These are phyloP conservation scores for Sarcoramphus papa DNA, from an alignment of 2,797 vertebrate species.

Conservation along the genomic window DNA sequence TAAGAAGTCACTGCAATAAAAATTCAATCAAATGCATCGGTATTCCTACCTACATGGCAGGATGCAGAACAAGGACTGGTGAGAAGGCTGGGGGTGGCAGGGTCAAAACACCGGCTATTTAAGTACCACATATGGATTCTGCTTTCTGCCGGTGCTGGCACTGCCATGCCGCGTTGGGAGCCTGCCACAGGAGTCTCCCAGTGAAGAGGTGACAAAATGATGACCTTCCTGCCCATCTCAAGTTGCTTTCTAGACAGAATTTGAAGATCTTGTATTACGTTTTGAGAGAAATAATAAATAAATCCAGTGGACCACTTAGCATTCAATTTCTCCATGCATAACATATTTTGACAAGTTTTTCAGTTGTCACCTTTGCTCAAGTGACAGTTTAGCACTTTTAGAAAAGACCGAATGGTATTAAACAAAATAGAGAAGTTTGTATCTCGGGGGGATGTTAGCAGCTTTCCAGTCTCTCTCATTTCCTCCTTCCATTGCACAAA, in stretches of 20 bases:
- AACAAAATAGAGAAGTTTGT: neutral
- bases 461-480: neutral
- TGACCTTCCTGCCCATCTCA: neutral
- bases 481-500: neutral
- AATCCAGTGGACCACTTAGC: neutral
- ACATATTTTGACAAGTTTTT: neutral
- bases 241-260: neutral
- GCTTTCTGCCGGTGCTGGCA: neutral
- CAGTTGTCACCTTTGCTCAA: neutral
- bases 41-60: neutral
- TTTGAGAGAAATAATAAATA: neutral
- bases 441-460: neutral
- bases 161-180: neutral
- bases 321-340: neutral
- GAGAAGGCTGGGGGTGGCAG: neutral
- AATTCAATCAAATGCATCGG: neutral
- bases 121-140: neutral
- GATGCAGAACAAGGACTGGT: neutral
- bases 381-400: neutral
- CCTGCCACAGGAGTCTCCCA: neutral
- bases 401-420: neutral
- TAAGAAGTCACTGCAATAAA: neutral
- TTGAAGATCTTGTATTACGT: neutral
- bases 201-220: neutral
- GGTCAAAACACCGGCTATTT: neutral